A percentile compares a stretch with the other conserved stretches of the same genome.
These are phyloP conservation scores for Hiodon tergisus DNA, from an alignment of 2,113 vertebrate species.

Conservation along the genomic window DNA sequence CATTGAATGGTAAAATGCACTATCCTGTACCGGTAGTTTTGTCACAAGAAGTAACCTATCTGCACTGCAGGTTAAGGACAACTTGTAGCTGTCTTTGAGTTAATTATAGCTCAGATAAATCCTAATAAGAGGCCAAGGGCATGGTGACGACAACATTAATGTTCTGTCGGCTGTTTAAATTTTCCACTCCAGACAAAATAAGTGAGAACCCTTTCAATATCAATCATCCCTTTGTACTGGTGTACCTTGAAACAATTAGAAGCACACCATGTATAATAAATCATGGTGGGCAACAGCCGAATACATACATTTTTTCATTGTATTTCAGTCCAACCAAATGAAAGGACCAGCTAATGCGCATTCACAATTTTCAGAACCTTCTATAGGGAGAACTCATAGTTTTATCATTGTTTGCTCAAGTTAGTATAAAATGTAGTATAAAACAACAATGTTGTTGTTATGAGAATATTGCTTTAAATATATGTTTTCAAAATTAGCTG, in stretches of 20 bases:
- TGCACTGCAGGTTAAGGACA: slow-evolving; percentile 44
- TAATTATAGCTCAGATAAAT: slow-evolving; percentile 56
- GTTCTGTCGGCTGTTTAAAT: slow-evolving; percentile 37
- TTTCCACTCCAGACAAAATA: slow-evolving; percentile 22
- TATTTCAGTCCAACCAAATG: no score
- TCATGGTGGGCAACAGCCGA: not conserved
- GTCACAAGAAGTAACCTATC: slow-evolving; percentile 31
- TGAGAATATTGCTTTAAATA: no score
- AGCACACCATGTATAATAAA: not conserved
- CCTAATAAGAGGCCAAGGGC: slow-evolving; percentile 21
- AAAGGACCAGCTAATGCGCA: not conserved
- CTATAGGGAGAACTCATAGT: not conserved
- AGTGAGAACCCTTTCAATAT: slow-evolving; percentile 38
- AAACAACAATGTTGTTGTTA: no score
- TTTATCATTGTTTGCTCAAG: no score
- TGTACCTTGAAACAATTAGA: not conserved
- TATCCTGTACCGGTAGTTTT: not conserved
- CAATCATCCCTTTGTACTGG: slow-evolving; percentile 32
- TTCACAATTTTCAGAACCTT: not conserved
- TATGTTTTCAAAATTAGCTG: no score
- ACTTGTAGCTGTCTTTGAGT: slow-evolving; percentile 52
- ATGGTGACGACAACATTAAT: slow-evolving; percentile 28
- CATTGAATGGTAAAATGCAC: not conserved
- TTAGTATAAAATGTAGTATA: no score
- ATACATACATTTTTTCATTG: not conserved